Evolutionary conservation across 2,797 vertebrate species (phyloP).

Genomic region (Smutsia gigantea): DNA sequence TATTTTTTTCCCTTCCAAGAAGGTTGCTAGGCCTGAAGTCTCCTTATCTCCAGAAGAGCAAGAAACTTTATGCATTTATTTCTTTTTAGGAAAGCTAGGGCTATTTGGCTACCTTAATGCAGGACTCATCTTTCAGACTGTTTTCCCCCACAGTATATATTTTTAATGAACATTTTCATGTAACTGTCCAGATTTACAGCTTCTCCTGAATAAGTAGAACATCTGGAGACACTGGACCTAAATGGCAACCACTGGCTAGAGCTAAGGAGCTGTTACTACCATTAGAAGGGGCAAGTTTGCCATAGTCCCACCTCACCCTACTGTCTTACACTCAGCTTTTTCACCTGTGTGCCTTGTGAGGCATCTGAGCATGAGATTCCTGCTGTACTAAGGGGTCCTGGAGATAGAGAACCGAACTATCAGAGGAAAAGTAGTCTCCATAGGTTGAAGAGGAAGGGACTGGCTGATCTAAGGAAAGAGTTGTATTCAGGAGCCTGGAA

Average conservation of each 20-base stretch:
- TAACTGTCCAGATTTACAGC: not conserved
- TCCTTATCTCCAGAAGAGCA: not conserved
- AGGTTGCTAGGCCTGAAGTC: not conserved
- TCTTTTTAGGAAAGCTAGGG: constrained; percentile 10
- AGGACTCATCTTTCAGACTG: not conserved
- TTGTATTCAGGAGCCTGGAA: not conserved
- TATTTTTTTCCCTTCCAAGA: not conserved
- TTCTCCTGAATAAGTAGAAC: not conserved
- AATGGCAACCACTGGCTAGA: not conserved
- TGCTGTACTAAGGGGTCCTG: not conserved
- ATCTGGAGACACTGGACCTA: not conserved
- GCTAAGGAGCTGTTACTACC: not conserved
- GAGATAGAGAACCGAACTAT: not conserved
- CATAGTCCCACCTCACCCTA: not conserved
- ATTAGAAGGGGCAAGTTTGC: not conserved
- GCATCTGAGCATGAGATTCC: not conserved
- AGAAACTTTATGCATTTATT: not conserved
- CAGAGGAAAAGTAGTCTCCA: not conserved
- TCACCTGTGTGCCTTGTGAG: not conserved
- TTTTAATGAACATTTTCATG: not conserved
- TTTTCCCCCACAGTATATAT: not conserved
- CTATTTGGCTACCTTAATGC: not conserved
- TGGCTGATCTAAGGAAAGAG: not conserved
- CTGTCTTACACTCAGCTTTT: not conserved
- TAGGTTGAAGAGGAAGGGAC: not conserved